Evolutionary conservation across 2,113 vertebrate species (phyloP).

Genomic region (Rostratula benghalensis): DNA sequence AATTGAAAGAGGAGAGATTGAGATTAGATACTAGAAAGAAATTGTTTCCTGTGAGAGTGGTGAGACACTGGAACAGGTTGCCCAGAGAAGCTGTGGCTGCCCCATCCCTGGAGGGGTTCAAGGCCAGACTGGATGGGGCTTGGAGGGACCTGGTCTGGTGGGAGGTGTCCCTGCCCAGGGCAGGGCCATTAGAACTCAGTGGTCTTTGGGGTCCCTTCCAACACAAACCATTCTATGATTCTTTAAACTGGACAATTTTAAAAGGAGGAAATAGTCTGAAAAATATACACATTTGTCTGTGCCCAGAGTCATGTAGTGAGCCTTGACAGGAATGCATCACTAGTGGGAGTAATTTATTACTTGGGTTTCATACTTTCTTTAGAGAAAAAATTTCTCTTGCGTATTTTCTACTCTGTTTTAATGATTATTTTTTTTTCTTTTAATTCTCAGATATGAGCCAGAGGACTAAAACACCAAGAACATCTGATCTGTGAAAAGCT

Average conservation of each 20-base stretch:
- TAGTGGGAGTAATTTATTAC: not conserved
- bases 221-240: too few species aligned
- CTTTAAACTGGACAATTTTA: not conserved
- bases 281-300: not conserved
- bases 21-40: too few species aligned
- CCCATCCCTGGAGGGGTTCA: too few species aligned
- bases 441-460: slow-evolving; percentile 72
- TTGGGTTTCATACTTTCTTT: not conserved
- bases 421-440: not conserved
- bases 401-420: not conserved
- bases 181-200: too few species aligned
- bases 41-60: too few species aligned
- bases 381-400: not conserved
- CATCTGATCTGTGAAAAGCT: not conserved
- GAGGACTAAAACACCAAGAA: slow-evolving; percentile 64
- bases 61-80: too few species aligned
- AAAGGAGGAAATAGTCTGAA: not conserved
- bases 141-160: too few species aligned
- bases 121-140: too few species aligned
- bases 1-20: too few species aligned
- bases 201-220: too few species aligned
- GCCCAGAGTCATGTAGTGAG: not conserved
- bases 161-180: too few species aligned
- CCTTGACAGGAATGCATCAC: not conserved
- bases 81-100: too few species aligned